Percentiles rank a stretch among this genome's conserved stretches.
Conservation (phyloP, 2,113 vertebrate species). For the Catagonus wagneri region DNA sequence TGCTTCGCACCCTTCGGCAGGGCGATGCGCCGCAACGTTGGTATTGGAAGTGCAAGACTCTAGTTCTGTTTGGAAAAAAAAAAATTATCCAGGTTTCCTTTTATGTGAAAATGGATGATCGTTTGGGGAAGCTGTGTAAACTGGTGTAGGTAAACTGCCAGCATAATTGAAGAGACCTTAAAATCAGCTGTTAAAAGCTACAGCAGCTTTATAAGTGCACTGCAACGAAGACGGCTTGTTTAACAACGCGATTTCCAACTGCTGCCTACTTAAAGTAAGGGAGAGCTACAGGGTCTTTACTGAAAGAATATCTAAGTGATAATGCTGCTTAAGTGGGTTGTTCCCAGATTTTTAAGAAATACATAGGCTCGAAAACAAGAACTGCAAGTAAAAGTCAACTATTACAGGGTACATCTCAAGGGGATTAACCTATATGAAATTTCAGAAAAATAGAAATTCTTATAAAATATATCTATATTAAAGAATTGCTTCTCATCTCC, state of each 20-base stretch:
- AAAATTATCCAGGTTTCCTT: conserved; percentile 5
- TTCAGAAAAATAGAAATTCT: conserved; percentile 30
- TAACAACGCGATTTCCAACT: neutral
- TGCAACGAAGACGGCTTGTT: neutral
- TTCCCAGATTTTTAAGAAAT: neutral
- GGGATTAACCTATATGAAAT: neutral
- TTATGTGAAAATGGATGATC: neutral
- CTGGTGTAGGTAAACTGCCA: neutral
- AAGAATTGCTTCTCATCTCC: neutral
- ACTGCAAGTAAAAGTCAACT: neutral
- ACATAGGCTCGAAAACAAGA: neutral
- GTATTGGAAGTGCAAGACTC: neutral
- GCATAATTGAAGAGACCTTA: neutral
- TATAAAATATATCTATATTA: neutral
- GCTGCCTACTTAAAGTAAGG: neutral
- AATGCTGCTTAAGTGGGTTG: neutral
- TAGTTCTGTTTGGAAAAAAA: neutral
- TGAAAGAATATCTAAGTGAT: neutral
- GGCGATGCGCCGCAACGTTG: fast-evolving
- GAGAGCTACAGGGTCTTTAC: neutral
- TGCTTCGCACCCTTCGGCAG: fast-evolving
- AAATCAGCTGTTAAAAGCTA: neutral
- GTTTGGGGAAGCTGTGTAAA: neutral
- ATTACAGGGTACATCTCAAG: neutral
- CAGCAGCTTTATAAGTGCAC: neutral